Conservation (phyloP, 2,888 invertebrate genomes). For the Drosophila neotestacea region DNA sequence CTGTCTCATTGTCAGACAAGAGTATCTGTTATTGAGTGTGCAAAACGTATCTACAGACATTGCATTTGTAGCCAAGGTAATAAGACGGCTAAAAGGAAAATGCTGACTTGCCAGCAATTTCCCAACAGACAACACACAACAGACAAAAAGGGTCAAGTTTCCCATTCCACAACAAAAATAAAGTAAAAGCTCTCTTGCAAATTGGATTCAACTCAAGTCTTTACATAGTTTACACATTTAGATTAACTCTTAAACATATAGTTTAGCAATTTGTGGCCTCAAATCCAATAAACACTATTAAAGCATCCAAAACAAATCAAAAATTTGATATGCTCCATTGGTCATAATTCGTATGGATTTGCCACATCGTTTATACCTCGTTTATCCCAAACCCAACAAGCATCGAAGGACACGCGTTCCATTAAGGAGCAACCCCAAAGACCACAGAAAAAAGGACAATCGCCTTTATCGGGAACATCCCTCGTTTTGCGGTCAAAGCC, state of each 20-base stretch:
- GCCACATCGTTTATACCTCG: conserved; percentile 69
- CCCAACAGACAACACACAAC: conserved; percentile 20
- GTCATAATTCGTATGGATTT: conserved; percentile 51
- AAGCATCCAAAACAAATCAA: conserved; percentile 45
- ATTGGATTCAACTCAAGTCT: conserved; percentile 18
- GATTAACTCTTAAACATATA: conserved; percentile 9
- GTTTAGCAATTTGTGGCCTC: conserved; percentile 26
- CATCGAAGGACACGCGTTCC: neutral
- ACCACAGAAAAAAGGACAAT: conserved; percentile 15
- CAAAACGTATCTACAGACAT: conserved; percentile 19
- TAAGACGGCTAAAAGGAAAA: conserved; percentile 35
- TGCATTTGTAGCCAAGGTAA: conserved; percentile 29
- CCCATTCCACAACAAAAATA: neutral
- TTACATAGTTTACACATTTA: conserved; percentile 2
- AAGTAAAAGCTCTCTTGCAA: conserved; percentile 13
- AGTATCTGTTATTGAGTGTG: conserved; percentile 27
- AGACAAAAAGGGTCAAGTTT: conserved; percentile 41
- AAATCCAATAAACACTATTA: conserved; percentile 37
- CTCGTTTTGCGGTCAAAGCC: conserved; percentile 40
- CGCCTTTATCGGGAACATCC: conserved; percentile 50
- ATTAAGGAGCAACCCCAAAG: conserved; percentile 44
- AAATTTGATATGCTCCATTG: conserved; percentile 55
- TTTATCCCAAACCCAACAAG: conserved; percentile 32
- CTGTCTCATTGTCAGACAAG: neutral
- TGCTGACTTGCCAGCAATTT: conserved; percentile 51